A percentile compares a stretch with the other conserved stretches of the same genome.
Evolutionary conservation across 2,888 invertebrate genomes (phyloP).

Genomic region (Drosophila peninsularis): DNA sequence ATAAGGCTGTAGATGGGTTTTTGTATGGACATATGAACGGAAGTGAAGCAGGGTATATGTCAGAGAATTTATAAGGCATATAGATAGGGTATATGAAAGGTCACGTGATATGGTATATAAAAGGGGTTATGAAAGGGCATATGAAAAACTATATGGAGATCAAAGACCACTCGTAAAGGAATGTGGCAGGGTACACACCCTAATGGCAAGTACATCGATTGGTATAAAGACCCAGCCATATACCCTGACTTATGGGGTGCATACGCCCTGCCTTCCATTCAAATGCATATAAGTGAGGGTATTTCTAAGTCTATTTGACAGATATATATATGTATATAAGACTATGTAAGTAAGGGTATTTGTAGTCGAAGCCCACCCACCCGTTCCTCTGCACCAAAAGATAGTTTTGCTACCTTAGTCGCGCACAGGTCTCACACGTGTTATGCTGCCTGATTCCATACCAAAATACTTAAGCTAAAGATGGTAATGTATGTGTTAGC

Average conservation of each 20-base stretch:
- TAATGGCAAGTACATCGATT: background rate
- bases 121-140: too few relatives aligned
- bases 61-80: background rate
- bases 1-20: too few relatives aligned
- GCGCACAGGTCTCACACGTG: constrained; percentile 6
- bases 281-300: background rate
- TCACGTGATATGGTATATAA: background rate
- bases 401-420: constrained; percentile 8
- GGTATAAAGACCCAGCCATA: background rate
- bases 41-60: background rate
- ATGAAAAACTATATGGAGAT: background rate
- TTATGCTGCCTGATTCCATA: background rate
- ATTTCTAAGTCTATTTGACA: background rate
- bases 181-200: background rate
- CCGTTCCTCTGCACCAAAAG: constrained; percentile 22
- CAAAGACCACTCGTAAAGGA: background rate
- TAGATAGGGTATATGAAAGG: background rate
- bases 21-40: too few relatives aligned
- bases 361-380: background rate
- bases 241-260: background rate
- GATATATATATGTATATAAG: background rate
- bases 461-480: constrained; percentile 9
- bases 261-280: background rate
- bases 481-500: constrained; percentile 45
- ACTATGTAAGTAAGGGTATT: too few relatives aligned